These are phyloP conservation scores for Dasyurus viverrinus DNA, from an alignment of 2,113 vertebrate genomes.

Conservation along the genomic window DNA sequence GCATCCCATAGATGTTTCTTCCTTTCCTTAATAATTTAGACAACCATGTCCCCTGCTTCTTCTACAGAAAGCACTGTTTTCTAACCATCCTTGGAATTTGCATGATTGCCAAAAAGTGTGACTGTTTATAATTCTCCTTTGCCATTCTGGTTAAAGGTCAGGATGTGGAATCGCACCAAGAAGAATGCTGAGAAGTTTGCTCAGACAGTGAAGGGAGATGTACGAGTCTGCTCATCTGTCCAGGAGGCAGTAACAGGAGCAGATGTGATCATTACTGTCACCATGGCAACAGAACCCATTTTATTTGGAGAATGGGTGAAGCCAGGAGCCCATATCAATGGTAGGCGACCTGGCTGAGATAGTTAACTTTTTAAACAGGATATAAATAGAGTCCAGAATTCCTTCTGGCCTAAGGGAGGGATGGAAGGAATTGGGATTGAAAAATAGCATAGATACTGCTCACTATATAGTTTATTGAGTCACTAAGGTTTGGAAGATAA, in stretches of 20 bases:
- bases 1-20: neutral
- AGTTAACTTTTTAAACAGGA: neutral
- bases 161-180: slow-evolving; percentile 90
- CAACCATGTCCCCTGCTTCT: neutral
- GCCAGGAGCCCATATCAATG: slow-evolving; percentile 94
- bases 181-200: slow-evolving; percentile 86
- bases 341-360: slow-evolving; percentile 78
- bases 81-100: neutral
- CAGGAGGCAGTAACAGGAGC: slow-evolving; percentile 91
- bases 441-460: neutral
- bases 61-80: neutral
- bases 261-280: slow-evolving; percentile 94
- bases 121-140: neutral
- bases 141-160: slow-evolving; percentile 84
- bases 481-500: neutral
- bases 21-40: slow-evolving; percentile 2
- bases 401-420: neutral
- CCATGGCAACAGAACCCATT: slow-evolving; percentile 90
- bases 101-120: neutral
- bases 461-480: neutral
- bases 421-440: neutral
- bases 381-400: neutral
- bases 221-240: slow-evolving; percentile 86
- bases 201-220: slow-evolving; percentile 77
- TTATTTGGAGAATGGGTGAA: slow-evolving; percentile 95